phyloP scores from a whole-genome alignment of 1,140 invertebrate species.

The Drosophila arawakana region DNA sequence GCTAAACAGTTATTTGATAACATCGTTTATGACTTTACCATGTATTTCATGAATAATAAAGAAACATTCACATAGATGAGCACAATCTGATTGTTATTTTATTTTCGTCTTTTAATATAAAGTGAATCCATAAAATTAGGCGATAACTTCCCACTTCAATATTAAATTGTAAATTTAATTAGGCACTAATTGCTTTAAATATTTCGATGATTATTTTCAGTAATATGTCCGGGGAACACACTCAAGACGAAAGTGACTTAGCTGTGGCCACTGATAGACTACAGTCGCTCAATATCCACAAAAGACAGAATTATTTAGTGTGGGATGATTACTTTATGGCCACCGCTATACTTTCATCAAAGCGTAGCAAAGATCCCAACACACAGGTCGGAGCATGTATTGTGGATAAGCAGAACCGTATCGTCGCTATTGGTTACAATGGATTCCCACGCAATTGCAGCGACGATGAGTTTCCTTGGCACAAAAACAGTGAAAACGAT shows the following conservation, averaged over 20 bases:
- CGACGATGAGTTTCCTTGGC: slow-evolving; percentile 96
- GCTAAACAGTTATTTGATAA: slow-evolving; percentile 52
- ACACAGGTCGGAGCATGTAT: slow-evolving; percentile 97
- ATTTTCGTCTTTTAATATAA: neutral
- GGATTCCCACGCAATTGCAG: slow-evolving; percentile 95
- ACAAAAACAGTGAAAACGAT: slow-evolving; percentile 85
- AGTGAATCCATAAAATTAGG: neutral
- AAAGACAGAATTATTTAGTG: slow-evolving; percentile 59
- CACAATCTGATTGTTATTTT: neutral
- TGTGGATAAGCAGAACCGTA: slow-evolving; percentile 94
- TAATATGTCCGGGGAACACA: slow-evolving; percentile 37
- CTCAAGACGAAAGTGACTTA: neutral
- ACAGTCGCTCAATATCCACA: slow-evolving; percentile 14
- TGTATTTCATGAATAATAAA: slow-evolving; percentile 68
- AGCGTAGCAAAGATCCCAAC: slow-evolving; percentile 96
- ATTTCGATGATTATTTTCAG: slow-evolving; percentile 40
- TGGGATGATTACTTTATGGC: slow-evolving; percentile 99
- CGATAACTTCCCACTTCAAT: too few species aligned
- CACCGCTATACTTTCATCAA: slow-evolving; percentile 89
- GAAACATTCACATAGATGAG: slow-evolving; percentile 45
- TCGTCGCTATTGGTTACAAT: slow-evolving; percentile 98
- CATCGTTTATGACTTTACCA: slow-evolving; percentile 45
- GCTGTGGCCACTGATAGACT: neutral
- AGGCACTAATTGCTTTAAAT: slow-evolving; percentile 14
- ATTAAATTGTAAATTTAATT: neutral